Evolutionary conservation across 2,113 vertebrate species (phyloP), one percentile per base, ranked within the genome.

Genomic region (Hyaena hyaena): DNA sequence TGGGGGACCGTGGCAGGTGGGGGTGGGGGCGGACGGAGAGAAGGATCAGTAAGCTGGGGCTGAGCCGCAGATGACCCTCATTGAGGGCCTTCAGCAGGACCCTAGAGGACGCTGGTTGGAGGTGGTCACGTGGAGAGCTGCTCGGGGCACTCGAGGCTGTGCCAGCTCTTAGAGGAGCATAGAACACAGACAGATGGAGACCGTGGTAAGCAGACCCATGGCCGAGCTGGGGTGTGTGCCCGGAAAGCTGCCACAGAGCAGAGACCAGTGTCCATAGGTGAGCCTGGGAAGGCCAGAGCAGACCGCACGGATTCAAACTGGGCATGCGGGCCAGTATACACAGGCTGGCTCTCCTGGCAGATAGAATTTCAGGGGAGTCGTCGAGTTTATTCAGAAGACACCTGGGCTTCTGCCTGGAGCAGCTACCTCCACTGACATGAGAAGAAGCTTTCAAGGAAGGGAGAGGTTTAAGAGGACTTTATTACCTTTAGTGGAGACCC

Each of bases 31-130:
- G 58, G 16, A 28, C 14, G 24, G 35, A 48, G 43, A 77, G 68
- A 10, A 81, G n/a, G 55, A 15, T 45, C 81, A 76, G 83, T 55
- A 33, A 93, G 53, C 66, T 6, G 16, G 5, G 33, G 63, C 83
- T 83, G 63, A 82, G n/a, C 73, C 90, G 35, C 84, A 79, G 93
- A 26, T 73, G 94, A 90, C 45, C 28, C 23, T 4, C 33, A 24
- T 31, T 0, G 21, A 87, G 26, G 66, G 92, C 65, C 66, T 69
- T 55, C 7, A 10, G 45, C n/a, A 43, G 73, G 92, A 66, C 84
- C n/a, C n/a, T 24, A 45, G 83, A 92, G 85, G 93, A 33, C 33
- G 84, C 50, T 83, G 48, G 61, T 2, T 73, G 68, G 89, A 85
- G 45, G 80, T 55, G 33, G 87, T 35, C 43, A 7, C 0, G 0